Evolutionary conservation across 2,888 invertebrate genomes (phyloP).

Genomic region (Andrena dorsata): DNA sequence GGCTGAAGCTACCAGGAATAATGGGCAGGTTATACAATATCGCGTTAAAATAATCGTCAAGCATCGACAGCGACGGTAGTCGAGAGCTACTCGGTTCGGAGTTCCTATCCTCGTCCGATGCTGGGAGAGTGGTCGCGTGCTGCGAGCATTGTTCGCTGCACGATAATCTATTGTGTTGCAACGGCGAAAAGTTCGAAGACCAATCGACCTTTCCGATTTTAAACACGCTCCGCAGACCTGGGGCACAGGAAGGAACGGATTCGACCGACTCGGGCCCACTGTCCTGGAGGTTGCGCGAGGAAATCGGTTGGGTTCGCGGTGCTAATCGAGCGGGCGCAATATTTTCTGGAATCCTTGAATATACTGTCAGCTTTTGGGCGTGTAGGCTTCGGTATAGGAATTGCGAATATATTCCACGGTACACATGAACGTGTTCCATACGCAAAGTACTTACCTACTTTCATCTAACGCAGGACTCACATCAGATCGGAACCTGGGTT

Average conservation of each 20-base stretch:
- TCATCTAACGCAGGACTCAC: no score
- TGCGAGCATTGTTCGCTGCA: conserved; percentile 39
- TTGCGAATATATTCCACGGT: no score
- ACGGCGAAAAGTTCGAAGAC: conserved; percentile 34
- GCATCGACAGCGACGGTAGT: conserved; percentile 53
- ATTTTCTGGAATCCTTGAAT: not conserved
- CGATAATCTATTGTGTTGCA: conserved; percentile 53
- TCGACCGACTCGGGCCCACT: not conserved
- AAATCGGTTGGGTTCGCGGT: not conserved
- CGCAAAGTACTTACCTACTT: no score
- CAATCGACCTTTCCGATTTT: conserved; percentile 51
- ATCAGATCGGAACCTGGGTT: no score
- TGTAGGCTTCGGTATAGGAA: no score
- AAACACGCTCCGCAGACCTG: not conserved
- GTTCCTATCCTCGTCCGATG: not conserved
- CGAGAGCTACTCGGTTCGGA: conserved; percentile 28
- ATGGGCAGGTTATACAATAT: conserved; percentile 40
- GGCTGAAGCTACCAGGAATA: conserved; percentile 31
- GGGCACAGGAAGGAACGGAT: not conserved
- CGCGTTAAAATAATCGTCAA: conserved; percentile 50
- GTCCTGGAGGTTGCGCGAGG: not conserved
- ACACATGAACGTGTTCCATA: no score
- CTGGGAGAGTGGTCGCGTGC: conserved; percentile 47
- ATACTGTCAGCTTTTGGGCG: no score
- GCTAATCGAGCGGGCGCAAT: not conserved